Evolutionary conservation across 2,888 invertebrate species (phyloP), one percentile per base, ranked within the genome.

Genomic region (Ecdyonurus torrentis): DNA sequence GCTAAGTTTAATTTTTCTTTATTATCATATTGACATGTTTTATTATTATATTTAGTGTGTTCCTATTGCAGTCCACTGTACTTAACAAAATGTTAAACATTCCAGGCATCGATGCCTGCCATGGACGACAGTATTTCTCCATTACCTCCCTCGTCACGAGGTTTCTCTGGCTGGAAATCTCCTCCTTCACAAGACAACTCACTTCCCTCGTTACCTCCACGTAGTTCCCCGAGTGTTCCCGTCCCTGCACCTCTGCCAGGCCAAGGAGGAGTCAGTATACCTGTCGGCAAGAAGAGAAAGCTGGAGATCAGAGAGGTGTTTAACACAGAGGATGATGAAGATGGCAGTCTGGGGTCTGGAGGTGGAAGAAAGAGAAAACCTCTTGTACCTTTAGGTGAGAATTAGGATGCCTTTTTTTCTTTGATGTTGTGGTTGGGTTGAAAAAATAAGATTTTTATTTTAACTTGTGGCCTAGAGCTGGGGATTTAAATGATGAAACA

Each of bases 301-400:
- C 79, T 89, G 65, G 88, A 88, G 67, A 84, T 91, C 0, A 85
- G 87, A 67, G 89, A 89, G 70, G 90, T 91, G 2, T 92, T 92
- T 72, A 91, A 89, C 75, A 87, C 86, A 64, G 91, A 91, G 68
- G 91, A 91, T 68, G 87, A 87, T 68, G 81, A 80, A 66, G 85
- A 85, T 63, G 77, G 74, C 65, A 74, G 71, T 64, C 74, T 76
- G 60, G 74, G 76, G 64, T 70, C 73, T 50, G 75, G 77, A 63
- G 88, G 87, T 73, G 88, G 87, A 75, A 80, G 90, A 68, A 90
- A 89, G 78, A n/a, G 55, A 22, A 55, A 55, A 55, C 55, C 55
- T 55, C 77, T 91, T 69, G 86, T 88, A 72, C 87, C 87, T 69
- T 76, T 87, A 71, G 86, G 86, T 86, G 72, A 71, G 69, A n/a